phyloP scores from a whole-genome alignment of 2,113 vertebrate genomes.

The Anoura caudifer region DNA sequence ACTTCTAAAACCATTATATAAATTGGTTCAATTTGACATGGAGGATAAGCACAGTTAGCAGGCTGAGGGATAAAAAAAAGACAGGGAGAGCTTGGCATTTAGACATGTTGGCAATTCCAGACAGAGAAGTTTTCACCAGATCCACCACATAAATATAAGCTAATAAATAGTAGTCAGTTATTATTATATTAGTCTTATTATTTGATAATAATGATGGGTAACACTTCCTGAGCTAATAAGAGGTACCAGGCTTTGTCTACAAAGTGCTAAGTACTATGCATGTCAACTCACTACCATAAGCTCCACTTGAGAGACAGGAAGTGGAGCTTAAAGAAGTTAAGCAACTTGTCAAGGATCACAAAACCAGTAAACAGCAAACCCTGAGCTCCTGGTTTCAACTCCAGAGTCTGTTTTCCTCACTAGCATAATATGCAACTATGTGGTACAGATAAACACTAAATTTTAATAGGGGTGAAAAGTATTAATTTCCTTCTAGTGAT shows the following conservation, averaged over 20 bases:
- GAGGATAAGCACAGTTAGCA: conserved; percentile 43
- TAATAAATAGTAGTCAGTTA: not conserved
- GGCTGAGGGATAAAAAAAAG: not conserved
- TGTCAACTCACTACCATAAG: not conserved
- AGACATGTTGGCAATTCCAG: not conserved
- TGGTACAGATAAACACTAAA: not conserved
- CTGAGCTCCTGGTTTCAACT: not conserved
- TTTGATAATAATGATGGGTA: not conserved
- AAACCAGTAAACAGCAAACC: not conserved
- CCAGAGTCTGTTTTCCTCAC: not conserved
- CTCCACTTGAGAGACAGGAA: not conserved
- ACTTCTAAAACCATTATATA: conserved; percentile 63
- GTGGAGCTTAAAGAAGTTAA: not conserved
- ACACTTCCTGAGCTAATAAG: not conserved
- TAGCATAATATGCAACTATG: not conserved
- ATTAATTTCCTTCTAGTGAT: not conserved
- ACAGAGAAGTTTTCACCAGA: not conserved
- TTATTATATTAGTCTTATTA: not conserved
- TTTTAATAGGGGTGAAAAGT: not conserved
- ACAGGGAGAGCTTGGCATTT: not conserved
- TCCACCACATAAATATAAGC: conserved; percentile 12
- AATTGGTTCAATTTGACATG: conserved; percentile 48
- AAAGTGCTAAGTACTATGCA: not conserved
- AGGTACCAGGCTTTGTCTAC: not conserved
- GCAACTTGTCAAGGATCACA: not conserved